Conservation (phyloP, 53 echinoderm and acorn worm genomes). For the Arbacia lixula region DNA sequence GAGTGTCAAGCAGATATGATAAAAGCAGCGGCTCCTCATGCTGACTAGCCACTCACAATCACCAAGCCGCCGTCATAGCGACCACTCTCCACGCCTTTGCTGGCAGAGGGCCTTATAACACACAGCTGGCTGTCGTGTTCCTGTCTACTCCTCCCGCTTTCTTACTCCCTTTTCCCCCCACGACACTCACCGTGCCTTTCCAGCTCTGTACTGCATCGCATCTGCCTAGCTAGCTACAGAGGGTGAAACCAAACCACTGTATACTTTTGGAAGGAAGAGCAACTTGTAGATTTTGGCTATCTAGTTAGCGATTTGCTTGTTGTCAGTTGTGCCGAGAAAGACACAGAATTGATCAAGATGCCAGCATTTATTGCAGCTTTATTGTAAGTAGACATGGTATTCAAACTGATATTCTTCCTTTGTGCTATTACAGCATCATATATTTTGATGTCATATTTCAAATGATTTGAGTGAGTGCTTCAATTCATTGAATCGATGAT, state of each 20-base stretch:
- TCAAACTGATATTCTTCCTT: neutral
- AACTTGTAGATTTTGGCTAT: neutral
- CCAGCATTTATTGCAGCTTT: conserved; percentile 27
- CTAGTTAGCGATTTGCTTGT: neutral
- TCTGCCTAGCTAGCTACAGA: too few relatives aligned
- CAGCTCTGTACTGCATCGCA: neutral
- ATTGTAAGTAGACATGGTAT: conserved; percentile 9
- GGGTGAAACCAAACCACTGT: neutral
- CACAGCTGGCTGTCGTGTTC: conserved; percentile 40
- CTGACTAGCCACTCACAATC: neutral
- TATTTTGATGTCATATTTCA: too few relatives aligned
- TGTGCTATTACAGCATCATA: too few relatives aligned
- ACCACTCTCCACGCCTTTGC: conserved; percentile 40
- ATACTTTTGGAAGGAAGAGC: conserved; percentile 9
- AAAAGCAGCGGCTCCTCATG: neutral
- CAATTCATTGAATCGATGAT: too few relatives aligned
- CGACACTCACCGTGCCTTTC: conserved; percentile 16
- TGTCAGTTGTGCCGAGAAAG: neutral
- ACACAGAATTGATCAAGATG: conserved; percentile 5
- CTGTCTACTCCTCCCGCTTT: neutral
- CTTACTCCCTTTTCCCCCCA: conserved; percentile 5
- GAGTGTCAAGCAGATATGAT: neutral
- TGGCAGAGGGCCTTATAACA: conserved; percentile 9
- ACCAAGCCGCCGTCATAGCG: neutral
- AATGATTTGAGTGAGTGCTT: too few relatives aligned